Base-by-base conservation (phyloP, 2,113 vertebrate genomes). In the Megaceryle maxima region DNA sequence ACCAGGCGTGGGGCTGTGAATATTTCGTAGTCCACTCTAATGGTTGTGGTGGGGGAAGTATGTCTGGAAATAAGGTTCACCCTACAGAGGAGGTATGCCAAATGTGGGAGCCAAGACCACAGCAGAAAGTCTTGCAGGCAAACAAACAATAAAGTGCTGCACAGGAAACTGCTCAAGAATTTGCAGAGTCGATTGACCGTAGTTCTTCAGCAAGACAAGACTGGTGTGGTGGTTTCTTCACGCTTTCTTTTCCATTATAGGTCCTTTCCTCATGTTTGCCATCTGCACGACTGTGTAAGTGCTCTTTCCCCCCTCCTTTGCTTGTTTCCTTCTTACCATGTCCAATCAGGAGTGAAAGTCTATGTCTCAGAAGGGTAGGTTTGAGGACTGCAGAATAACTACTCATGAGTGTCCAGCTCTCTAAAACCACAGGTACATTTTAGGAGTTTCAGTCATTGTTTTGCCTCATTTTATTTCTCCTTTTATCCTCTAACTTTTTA, bases 401-500 rank as follows among this genome's bases (percentile, higher is more conserved):
- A 20, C n/a, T 35, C 29, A 18, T 31, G 64, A 64, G 33, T 2
- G 9, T n/a, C 39, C 59, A 66, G 24, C 75, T 73, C 72, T 86
- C 62, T 64, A 53, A 83, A 90, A 69, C 70, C 31, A 44, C 76
- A 90, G 86, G 83, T 88, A 59, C 51, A 17, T 46, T 63, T n/a
- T 43, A 81, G 76, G 64, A 66, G n/a, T 57, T 90, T 92, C 83
- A 46, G 63, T 37, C 86, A 51, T 77, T 83, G 28, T 67, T 96
- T 77, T 74, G 41, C 29, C n/a, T 88, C 17, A 19, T 92, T 87
- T 83, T 73, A 76, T 64, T 94, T 86, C 59, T 94, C 18, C 29
- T 77, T 85, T 77, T 77, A 8, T 86, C 92, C 59, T 88, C 79
- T 81, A 41, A 81, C 41, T 60, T 90, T 96, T 87, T 51, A 88